Evolutionary conservation across 2,113 vertebrate species (phyloP).

Genomic region (Dromaius novaehollandiae): DNA sequence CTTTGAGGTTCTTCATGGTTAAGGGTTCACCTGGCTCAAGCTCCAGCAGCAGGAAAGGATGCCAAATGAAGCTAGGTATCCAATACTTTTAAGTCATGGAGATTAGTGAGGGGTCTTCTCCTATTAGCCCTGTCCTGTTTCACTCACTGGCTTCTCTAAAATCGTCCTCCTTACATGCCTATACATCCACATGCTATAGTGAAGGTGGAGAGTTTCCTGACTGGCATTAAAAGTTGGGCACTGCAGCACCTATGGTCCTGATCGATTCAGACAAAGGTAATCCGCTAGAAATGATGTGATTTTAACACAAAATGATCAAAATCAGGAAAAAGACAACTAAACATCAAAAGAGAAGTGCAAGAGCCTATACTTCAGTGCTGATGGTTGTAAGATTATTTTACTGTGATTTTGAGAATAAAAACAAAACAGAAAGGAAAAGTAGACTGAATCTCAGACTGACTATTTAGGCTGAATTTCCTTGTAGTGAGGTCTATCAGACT

Average conservation of each 20-base stretch:
- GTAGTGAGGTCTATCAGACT: not conserved
- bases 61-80: not conserved
- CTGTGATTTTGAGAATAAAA: not conserved
- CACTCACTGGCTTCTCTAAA: not conserved
- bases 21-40: not conserved
- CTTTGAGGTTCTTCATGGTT: not conserved
- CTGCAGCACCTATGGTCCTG: not conserved
- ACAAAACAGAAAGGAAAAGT: not conserved
- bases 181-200: not conserved
- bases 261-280: not conserved
- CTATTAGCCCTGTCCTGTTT: not conserved
- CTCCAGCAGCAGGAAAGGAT: not conserved
- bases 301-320: not conserved
- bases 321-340: not conserved
- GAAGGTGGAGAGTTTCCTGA: not conserved
- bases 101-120: fast-evolving
- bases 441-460: not conserved
- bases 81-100: not conserved
- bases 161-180: not conserved
- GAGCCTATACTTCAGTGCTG: not conserved
- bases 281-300: not conserved
- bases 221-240: not conserved
- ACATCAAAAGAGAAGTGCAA: not conserved
- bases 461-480: not conserved
- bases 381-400: not conserved